A percentile compares a stretch with the other conserved stretches of the same genome.
phyloP scores from a whole-genome alignment of 2,888 invertebrate species.

The Torymus texanus region DNA sequence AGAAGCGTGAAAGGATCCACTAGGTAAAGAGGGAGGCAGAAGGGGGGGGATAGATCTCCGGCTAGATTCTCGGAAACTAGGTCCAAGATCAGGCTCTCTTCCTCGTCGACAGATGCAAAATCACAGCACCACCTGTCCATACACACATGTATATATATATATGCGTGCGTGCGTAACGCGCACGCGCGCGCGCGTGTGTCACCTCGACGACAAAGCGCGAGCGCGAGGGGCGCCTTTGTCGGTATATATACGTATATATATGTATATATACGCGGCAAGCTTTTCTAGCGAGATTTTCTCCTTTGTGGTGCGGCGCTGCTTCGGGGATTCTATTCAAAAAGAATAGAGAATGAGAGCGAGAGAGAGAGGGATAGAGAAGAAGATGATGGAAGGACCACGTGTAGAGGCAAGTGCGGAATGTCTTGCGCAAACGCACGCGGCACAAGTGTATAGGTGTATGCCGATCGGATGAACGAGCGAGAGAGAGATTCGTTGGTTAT shows the following conservation, averaged over 20 bases:
- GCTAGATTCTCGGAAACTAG: slow-evolving; percentile 69
- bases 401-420: slow-evolving; percentile 71
- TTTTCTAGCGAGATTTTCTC: slow-evolving; percentile 59
- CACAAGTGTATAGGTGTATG: slow-evolving; percentile 66
- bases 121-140: slow-evolving; percentile 72
- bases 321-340: slow-evolving; percentile 22
- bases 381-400: slow-evolving; percentile 32
- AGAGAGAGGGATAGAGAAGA: slow-evolving; percentile 2
- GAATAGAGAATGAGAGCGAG: not conserved
- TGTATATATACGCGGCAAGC: slow-evolving; percentile 50
- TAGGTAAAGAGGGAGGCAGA: slow-evolving; percentile 32
- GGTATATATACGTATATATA: slow-evolving; percentile 58
- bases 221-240: slow-evolving; percentile 70
- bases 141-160: slow-evolving; percentile 57
- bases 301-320: slow-evolving; percentile 41
- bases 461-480: slow-evolving; percentile 1
- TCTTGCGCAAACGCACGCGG: slow-evolving; percentile 70
- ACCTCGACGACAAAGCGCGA: slow-evolving; percentile 69
- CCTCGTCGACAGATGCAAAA: slow-evolving; percentile 73
- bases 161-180: not conserved
- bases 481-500: not conserved
- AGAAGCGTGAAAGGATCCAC: slow-evolving; percentile 57
- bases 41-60: slow-evolving; percentile 41
- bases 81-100: slow-evolving; percentile 65
- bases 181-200: slow-evolving; percentile 66